Base-by-base conservation (phyloP, 2,888 invertebrate genomes). In the Mongoloraphidia duomilia region DNA sequence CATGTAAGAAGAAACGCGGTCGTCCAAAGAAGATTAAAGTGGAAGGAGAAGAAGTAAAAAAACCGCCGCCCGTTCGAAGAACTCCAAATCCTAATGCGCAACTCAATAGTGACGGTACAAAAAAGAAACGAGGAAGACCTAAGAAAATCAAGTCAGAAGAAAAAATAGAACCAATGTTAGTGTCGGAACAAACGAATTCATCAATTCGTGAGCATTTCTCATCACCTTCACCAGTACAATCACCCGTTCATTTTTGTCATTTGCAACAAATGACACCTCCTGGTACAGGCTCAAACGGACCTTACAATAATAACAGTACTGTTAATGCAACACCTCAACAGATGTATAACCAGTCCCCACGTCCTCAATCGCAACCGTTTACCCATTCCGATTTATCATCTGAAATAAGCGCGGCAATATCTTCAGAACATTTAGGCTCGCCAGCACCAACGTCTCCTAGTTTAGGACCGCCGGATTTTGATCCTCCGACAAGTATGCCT, bases 1-100 rank as follows among this genome's bases (percentile, higher is more conserved):
- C 85, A 0, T 80, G 83, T 43, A 89, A 89, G 70, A 90, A 90
- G 73, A 89, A 89, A 66, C 75, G 89, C n/a, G 90, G 90, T 1
- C 71, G 89, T n/a, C 89, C 90, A 52, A 89, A 89, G 71, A 90
- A 90, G 67, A 79, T 83, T 33, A 83, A 82, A 62, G 76, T 77
- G 61, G 83, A 79, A 63, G 82, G 76, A 34, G 82, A 75, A 63
- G 79, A 77, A 52, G 75, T 77, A 41, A 71, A 77, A 9, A 64
- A 70, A 12, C 73, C 74, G 41, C 64, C 70, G 38, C 63, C 72
- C 36, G 70, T 76, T 2, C 67, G 74, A 52, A 71, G 71, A 53
- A 71, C 73, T 17, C 58, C 62, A 41, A 60, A 61, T 52, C 59
- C 62, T 52, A 61, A 60, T 54, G 44, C 39, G 36, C 49, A 66